Evolutionary conservation across 2,888 invertebrate species (phyloP).

Genomic region (Cheilosia vernalis): DNA sequence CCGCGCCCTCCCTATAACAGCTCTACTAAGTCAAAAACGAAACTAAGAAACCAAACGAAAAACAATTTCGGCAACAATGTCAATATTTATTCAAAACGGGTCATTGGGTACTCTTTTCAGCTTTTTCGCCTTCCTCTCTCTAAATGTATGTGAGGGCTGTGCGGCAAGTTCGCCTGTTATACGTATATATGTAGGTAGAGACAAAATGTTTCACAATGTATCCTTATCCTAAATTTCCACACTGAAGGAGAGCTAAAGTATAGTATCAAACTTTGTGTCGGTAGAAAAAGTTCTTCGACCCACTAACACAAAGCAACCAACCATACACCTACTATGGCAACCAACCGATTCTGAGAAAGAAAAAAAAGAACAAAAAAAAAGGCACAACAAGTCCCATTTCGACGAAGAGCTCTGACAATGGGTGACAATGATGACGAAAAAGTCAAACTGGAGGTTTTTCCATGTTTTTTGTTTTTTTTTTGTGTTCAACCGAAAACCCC

Average conservation of each 20-base stretch:
- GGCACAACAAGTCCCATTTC: constrained; percentile 58
- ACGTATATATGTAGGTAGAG: background rate
- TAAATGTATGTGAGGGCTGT: background rate
- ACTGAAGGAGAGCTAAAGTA: constrained; percentile 40
- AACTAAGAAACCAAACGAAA: constrained; percentile 64
- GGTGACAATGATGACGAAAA: constrained; percentile 70
- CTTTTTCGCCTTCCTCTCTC: constrained; percentile 38
- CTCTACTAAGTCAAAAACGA: constrained; percentile 57
- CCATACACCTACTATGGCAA: background rate
- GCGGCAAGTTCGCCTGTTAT: background rate
- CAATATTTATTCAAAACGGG: constrained; percentile 75
- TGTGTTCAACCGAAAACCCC: constrained; percentile 1
- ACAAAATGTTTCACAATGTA: constrained; percentile 62
- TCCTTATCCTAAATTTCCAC: constrained; percentile 67
- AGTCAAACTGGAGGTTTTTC: constrained; percentile 59
- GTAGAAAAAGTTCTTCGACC: constrained; percentile 61
- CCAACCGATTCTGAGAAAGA: constrained; percentile 14
- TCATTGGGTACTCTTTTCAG: constrained; percentile 72
- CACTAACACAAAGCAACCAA: constrained; percentile 37
- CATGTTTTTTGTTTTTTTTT: constrained; percentile 11
- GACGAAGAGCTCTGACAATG: constrained; percentile 61
- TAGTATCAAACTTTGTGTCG: constrained; percentile 6
- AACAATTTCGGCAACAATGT: constrained; percentile 74
- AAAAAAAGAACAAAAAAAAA: constrained; percentile 6
- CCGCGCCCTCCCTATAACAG: constrained; percentile 1